Base-by-base conservation (phyloP, 2,797 vertebrate species). In the Miichthys miiuy region DNA sequence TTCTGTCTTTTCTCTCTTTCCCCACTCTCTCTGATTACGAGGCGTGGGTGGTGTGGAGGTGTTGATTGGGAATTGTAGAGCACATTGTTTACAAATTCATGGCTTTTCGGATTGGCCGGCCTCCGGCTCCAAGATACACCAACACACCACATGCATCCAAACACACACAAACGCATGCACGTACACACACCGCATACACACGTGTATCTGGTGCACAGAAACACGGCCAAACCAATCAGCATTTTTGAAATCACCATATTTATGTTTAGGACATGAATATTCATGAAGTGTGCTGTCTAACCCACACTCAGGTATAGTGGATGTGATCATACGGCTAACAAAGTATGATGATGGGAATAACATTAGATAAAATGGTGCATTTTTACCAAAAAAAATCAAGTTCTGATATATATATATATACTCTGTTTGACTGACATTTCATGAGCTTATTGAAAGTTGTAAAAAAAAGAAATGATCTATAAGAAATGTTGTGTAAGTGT, bases 11-110 rank as follows among this genome's bases (percentile, higher is more conserved):
- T 41, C 54, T 82, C 47, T 78, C 79, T 27, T 48, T 78, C 81
- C 80, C 84, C 79, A 56, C 87, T 82, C 83, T 50, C 68, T 78
- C 85, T 93, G 93, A 93, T 94, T 93, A 89, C 72, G 27, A 88
- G 82, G 82, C 70, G 86, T 91, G 90, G 92, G 89, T 75, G 77
- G 68, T 84, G 85, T 85, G 89, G 89, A 93, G 89, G 90, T 90
- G 93, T 92, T 95, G 94, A 95, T 94, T 94, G 90, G 89, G 89
- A 94, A 94, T 94, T 92, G 86, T 88, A 83, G 87, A 86, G 81
- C 69, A 46, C 89, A 87, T 93, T 94, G 92, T 94, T 95, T 93
- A 93, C 87, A 87, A 88, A 91, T 91, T 92, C 89, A 92, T 92
- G 82, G 82, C 48, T 88, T 90, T 93, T 88, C 85, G 90, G 85